Evolutionary conservation across 2,797 vertebrate genomes (phyloP), one percentile per base, ranked within the genome.

Genomic region (Erithacus rubecula): DNA sequence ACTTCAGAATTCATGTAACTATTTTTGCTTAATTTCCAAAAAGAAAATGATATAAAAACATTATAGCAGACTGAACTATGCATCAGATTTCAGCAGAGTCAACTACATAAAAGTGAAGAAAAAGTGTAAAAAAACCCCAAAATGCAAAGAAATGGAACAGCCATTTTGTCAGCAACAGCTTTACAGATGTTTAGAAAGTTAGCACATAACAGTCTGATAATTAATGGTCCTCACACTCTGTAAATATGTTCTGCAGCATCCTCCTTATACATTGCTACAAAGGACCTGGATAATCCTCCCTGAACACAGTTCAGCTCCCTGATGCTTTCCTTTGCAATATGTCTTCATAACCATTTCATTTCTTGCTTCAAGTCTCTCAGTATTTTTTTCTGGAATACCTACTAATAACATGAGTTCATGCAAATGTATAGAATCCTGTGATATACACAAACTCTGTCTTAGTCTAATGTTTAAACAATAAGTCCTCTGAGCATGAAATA

Each of bases 41-140:
- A 59, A n/a, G 27, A 47, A 70, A 32, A n/a, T 39, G 27, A 41
- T 34, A 41, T 26, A 36, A 65, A 24, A 65, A 32, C 5, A 23
- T 34, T 18, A 53, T 4, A 80, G 22, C 12, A 22, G 2, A 37
- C 20, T 29, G 22, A 91, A 47, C n/a, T 37, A 41, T 8, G 3
- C 5, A 58, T 62, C 12, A 37, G 30, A 75, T 67, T 65, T 78
- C 62, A 92, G 27, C 21, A 51, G 10, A 64, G 11, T 5, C 52
- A 89, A 90, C 58, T 14, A 69, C 3, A 49, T n/a, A 23, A 36
- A 82, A 75, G 41, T 37, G 0, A 82, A 78, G 56, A 77, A 11
- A 6, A 59, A 11, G 43, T 6, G 5, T 56, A 29, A 65, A 80
- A 68, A 52, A 4, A 0, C 6, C 0, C 0, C 19, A 22, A 72